Percentiles rank a stretch among this genome's conserved stretches.
Conservation (phyloP, 2,797 vertebrate species). For the Tympanoctomys barrerae region DNA sequence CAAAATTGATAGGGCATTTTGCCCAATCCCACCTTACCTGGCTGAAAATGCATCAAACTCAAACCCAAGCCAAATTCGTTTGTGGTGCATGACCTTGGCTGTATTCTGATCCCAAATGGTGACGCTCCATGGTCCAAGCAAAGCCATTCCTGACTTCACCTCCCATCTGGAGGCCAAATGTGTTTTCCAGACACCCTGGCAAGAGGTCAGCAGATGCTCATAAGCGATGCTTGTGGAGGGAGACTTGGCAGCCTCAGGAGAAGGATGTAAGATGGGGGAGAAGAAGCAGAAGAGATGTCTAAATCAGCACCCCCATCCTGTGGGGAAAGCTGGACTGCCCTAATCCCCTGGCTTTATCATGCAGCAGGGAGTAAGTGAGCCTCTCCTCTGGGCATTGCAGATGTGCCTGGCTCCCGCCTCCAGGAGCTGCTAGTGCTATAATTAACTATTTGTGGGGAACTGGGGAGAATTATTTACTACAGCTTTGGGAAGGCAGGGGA, state of each 20-base stretch:
- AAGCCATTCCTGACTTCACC: not conserved
- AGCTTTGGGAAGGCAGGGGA: conserved; percentile 52
- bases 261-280: not conserved
- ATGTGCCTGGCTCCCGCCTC: conserved; percentile 70
- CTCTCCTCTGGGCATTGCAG: conserved; percentile 66
- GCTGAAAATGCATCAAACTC: not conserved
- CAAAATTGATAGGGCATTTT: not conserved
- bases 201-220: conserved; percentile 2
- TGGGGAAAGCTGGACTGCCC: conserved; percentile 46
- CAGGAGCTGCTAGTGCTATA: conserved; percentile 58
- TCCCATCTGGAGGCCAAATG: conserved; percentile 46
- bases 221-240: conserved; percentile 1
- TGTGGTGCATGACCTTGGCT: not conserved
- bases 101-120: not conserved
- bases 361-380: conserved; percentile 29
- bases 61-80: not conserved
- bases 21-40: not conserved
- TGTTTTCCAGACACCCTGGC: not conserved
- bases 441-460: conserved; percentile 76
- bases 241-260: not conserved
- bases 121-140: not conserved
- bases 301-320: not conserved
- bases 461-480: conserved; percentile 67
- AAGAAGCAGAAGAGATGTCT: not conserved
- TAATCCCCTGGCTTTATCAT: conserved; percentile 59